Percentiles rank a stretch among this genome's conserved stretches.
Evolutionary conservation across 2,113 vertebrate genomes (phyloP).

Genomic region (Oostethus manadensis): DNA sequence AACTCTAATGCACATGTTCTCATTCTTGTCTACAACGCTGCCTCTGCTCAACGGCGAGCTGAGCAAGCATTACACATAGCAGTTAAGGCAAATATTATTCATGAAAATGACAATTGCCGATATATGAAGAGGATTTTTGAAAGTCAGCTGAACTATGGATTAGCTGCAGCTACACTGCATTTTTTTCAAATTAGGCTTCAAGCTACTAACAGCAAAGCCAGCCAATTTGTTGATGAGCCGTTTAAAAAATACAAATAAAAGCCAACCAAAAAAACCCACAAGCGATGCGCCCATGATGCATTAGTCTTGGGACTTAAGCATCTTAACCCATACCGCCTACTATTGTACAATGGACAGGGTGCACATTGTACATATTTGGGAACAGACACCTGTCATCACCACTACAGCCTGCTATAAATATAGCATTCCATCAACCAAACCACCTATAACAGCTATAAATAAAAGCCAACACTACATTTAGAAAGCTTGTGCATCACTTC

Average conservation of each 20-base stretch:
- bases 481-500: slow-evolving; percentile 53
- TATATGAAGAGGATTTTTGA: slow-evolving; percentile 23
- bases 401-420: slow-evolving; percentile 73
- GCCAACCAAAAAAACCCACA: slow-evolving; percentile 2
- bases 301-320: neutral
- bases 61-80: slow-evolving; percentile 47
- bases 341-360: slow-evolving; percentile 14
- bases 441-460: slow-evolving; percentile 59
- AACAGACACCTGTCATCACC: slow-evolving; percentile 70
- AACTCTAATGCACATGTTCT: too few relatives aligned
- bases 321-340: too few relatives aligned
- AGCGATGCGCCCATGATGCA: slow-evolving; percentile 8
- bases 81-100: slow-evolving; percentile 38
- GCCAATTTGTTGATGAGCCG: slow-evolving; percentile 18
- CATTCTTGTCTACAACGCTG: slow-evolving; percentile 34
- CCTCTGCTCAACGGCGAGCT: slow-evolving; percentile 34
- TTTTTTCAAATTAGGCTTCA: slow-evolving; percentile 11
- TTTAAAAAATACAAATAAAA: slow-evolving; percentile 19
- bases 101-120: slow-evolving; percentile 18
- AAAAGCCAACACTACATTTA: slow-evolving; percentile 45
- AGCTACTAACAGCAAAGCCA: slow-evolving; percentile 30
- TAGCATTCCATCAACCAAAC: slow-evolving; percentile 61
- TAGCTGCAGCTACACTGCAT: slow-evolving; percentile 5
- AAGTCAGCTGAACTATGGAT: slow-evolving; percentile 4
- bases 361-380: slow-evolving; percentile 18